Conservation (phyloP, 64 coral and sea anemone genomes). For the Actinia equina region DNA sequence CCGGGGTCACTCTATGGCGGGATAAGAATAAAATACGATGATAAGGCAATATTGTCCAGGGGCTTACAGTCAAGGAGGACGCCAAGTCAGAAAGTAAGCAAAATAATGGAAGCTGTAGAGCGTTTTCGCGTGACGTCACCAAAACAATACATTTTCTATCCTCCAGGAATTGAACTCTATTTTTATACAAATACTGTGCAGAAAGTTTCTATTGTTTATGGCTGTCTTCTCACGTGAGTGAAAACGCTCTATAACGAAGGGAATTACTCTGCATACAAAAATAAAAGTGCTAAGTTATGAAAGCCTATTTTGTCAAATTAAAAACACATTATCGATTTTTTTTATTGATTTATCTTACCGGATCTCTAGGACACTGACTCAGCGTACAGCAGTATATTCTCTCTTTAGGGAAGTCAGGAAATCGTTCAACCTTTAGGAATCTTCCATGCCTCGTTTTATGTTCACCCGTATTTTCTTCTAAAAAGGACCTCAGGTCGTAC, state of each 20-base stretch:
- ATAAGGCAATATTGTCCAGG: background rate
- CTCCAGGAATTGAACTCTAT: too few relatives aligned
- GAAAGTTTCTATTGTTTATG: too few relatives aligned
- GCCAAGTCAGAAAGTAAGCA: background rate
- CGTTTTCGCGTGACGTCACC: too few relatives aligned
- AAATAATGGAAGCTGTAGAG: too few relatives aligned
- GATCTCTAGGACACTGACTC: conserved; percentile 82
- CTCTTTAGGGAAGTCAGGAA: conserved; percentile 72
- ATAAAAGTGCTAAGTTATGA: too few relatives aligned
- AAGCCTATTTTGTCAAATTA: too few relatives aligned
- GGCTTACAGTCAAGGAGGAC: background rate
- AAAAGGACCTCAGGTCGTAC: conserved; percentile 89
- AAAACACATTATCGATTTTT: too few relatives aligned
- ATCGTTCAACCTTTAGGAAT: conserved; percentile 87
- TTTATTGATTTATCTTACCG: conserved; percentile 36
- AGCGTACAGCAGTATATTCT: conserved; percentile 96
- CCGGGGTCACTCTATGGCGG: conserved; percentile 59
- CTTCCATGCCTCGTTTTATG: conserved; percentile 79
- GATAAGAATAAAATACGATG: background rate
- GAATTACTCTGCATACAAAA: too few relatives aligned
- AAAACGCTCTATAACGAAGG: too few relatives aligned
- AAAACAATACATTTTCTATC: too few relatives aligned
- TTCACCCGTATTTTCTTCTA: conserved; percentile 67
- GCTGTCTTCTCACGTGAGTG: too few relatives aligned
- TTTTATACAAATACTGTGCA: too few relatives aligned